Base-by-base conservation (phyloP, 2,888 invertebrate species). In the Parnassius smintheus region DNA sequence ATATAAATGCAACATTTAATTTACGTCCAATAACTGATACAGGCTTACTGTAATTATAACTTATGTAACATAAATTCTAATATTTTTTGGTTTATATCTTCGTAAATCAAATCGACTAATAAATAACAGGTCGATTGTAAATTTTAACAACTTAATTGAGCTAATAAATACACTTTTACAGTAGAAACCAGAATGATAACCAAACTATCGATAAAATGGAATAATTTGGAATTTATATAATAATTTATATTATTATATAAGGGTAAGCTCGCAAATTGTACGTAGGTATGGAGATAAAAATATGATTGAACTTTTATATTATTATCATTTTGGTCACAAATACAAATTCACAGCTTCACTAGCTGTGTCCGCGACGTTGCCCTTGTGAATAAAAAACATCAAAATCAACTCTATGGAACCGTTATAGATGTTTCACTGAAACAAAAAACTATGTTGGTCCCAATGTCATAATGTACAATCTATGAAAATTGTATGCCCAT, bases 201-300 rank as follows among this genome's bases (percentile, higher is more conserved):
- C 56, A 44, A 72, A 49, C 12, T 49, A 13, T 49, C 49, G 48
- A 48, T 48, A 48, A 48, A 48, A 13, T 75, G 73, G 68, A 48
- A 67, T 46, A 53, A 45, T 55, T 50, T 51, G 4, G 35, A 51
- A 56, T 51, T n/a, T 11, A n/a, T n/a, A n/a, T n/a, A n/a, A n/a
- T n/a, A n/a, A n/a, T n/a, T n/a, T n/a, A n/a, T n/a, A n/a, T n/a
- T n/a, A n/a, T n/a, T n/a, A n/a, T n/a, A n/a, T n/a, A 71, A 59
- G 62, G 68, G 80, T 85, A 87, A 85, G 86, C 85, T 86, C 85
- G 72, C 71, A 63, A 79, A 74, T 85, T 86, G 83, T 84, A 85
- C 80, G 73, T 75, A 66, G 59, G 66, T 67, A 12, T 49, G 4
- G 11, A 13, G 64, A 56, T 12, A 74, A 76, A 73, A 77, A 74